Evolutionary conservation across 2,797 vertebrate species (phyloP), one percentile per base, ranked within the genome.

Genomic region (Miopithecus talapoin): DNA sequence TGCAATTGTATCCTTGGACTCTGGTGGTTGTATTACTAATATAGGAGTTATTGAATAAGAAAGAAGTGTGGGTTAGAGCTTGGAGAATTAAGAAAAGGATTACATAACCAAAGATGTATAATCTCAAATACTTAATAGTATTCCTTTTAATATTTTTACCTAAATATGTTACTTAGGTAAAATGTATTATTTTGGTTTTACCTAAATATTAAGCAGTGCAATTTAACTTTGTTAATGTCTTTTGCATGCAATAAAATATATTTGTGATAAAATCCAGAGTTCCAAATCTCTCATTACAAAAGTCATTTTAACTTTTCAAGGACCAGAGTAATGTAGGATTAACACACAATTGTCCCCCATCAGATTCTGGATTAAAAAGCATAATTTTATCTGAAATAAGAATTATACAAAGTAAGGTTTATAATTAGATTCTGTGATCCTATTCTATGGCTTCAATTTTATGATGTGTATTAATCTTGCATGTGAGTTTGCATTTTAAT

Each of bases 381-480:
- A 95, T 59, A 59, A 72, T 64, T 84, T 93, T 92, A 68, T 93
- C 39, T 89, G 24, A 84, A 93, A 81, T 84, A 83, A 83, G 7
- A 79, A 57, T 30, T 95, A n/a, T 50, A 53, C 5, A 59, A 87
- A 72, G 14, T 80, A 80, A 85, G 33, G 19, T 91, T 86, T 74
- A 85, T 17, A 88, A 17, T 81, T 85, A 53, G 33, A 55, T 22
- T 93, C 33, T 85, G 30, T 94, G 12, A 72, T 30, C 53, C 22
- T 39, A 79, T 79, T 61, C 41, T 39, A 36, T 86, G 55, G 28
- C 79, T 88, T 91, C 70, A 85, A 39, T 64, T 96, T 94, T 95
- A 78, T 6, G 12, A 85, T 57, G 41, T 57, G 4, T 55, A 55
- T 89, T 87, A 76, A 86, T 89, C 74, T 76, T 50, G 5, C 88